phyloP scores from a whole-genome alignment of 2,113 vertebrate genomes.

The Psettodes erumei region DNA sequence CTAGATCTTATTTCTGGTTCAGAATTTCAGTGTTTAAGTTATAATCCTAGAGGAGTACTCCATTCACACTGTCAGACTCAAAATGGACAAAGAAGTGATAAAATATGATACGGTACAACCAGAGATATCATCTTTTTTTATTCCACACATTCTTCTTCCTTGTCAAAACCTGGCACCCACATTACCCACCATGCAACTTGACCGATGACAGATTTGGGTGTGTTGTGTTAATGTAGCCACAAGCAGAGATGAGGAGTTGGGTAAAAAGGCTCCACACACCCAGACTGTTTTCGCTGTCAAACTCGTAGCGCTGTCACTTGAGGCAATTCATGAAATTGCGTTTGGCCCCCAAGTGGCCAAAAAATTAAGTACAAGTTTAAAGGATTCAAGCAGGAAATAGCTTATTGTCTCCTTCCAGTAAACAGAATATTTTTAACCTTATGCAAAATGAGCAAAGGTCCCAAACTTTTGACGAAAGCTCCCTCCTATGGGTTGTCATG shows the following conservation, averaged over 20 bases:
- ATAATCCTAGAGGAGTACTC: not conserved
- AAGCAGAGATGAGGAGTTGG: not conserved
- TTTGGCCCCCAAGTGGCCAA: too few relatives aligned
- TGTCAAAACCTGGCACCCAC: not conserved
- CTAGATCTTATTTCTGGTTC: not conserved
- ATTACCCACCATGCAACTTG: not conserved
- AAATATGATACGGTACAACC: not conserved
- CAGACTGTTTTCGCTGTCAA: not conserved
- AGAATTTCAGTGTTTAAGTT: not conserved
- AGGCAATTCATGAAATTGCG: not conserved
- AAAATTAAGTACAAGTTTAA: too few relatives aligned
- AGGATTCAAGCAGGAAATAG: not conserved
- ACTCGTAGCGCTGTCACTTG: not conserved
- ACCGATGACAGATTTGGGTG: not conserved
- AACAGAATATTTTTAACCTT: not conserved
- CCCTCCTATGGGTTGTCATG: constrained; percentile 14
- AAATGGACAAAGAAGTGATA: not conserved
- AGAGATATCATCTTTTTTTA: too few relatives aligned
- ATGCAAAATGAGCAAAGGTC: constrained; percentile 1
- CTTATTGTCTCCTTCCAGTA: not conserved
- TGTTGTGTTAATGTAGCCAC: not conserved
- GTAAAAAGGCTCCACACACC: not conserved
- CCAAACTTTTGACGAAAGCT: not conserved
- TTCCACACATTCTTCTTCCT: not conserved
- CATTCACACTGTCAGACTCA: not conserved